A percentile compares a stretch with the other conserved stretches of the same genome.
Evolutionary conservation across 2,113 vertebrate species (phyloP).

Genomic region (Poicephalus meyeri): DNA sequence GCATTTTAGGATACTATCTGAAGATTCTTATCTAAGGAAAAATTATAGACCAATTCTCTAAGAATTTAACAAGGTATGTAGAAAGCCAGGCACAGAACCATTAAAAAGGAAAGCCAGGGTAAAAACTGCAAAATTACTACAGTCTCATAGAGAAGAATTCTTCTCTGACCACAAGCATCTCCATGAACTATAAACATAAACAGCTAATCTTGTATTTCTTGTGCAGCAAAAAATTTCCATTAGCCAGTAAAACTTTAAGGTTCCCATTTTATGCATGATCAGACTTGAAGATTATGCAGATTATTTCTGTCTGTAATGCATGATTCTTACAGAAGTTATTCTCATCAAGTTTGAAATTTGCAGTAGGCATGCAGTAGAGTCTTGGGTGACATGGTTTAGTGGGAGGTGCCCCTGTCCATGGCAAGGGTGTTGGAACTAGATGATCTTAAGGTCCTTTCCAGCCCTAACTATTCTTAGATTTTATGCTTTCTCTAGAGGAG

Average conservation of each 20-base stretch:
- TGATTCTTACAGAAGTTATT: background rate
- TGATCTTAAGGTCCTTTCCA: too few species aligned
- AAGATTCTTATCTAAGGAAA: background rate
- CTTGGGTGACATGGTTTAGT: too few species aligned
- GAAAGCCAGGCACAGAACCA: background rate
- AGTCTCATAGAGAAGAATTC: background rate
- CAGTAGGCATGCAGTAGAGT: background rate
- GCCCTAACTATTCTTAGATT: too few species aligned
- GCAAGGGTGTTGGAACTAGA: too few species aligned
- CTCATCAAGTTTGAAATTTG: background rate
- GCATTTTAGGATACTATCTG: background rate
- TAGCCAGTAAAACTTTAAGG: background rate
- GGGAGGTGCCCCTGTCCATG: too few species aligned
- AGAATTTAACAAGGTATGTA: background rate
- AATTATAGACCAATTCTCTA: background rate
- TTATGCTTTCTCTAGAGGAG: background rate
- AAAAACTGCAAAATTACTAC: background rate
- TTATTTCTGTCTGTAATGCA: background rate
- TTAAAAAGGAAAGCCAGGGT: background rate
- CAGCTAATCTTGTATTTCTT: background rate
- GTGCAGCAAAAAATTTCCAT: background rate
- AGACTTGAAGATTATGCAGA: background rate
- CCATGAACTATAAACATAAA: background rate
- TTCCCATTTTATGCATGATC: background rate
- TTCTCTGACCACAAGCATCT: background rate